Conservation (phyloP, 1,140 invertebrate species). For the Pollicipes pollicipes region DNA sequence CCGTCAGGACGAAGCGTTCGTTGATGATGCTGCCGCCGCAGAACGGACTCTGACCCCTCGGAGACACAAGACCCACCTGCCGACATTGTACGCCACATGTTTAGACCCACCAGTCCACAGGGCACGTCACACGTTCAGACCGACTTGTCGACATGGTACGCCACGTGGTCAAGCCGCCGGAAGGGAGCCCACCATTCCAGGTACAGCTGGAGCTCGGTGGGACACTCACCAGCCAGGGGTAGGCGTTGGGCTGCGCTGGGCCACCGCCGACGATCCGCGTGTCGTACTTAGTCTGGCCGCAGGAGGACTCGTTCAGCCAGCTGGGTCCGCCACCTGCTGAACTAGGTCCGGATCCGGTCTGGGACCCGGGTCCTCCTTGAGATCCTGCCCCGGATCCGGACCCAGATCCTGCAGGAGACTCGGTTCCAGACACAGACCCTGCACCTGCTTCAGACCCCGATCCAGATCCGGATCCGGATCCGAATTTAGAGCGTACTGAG, state of each 20-base stretch:
- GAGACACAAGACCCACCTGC: constrained; percentile 16
- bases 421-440: neutral
- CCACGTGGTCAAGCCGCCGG: too few relatives aligned
- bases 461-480: neutral
- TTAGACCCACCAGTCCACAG: too few relatives aligned
- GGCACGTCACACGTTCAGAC: too few relatives aligned
- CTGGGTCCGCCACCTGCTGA: too few relatives aligned
- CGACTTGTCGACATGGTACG: too few relatives aligned
- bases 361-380: neutral
- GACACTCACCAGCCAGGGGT: constrained; percentile 18
- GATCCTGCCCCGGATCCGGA: too few relatives aligned
- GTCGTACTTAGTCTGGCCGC: neutral
- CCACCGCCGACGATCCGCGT: constrained; percentile 6
- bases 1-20: constrained; percentile 28
- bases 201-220: too few relatives aligned
- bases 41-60: constrained; percentile 14
- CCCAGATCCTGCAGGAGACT: neutral
- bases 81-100: neutral
- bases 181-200: too few relatives aligned
- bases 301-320: constrained; percentile 10
- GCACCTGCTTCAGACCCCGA: neutral
- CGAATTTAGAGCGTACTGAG: neutral
- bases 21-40: constrained; percentile 31
- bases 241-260: neutral
- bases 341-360: neutral